Evolutionary conservation across 2,888 invertebrate genomes (phyloP), one percentile per base, ranked within the genome.

Genomic region (Dicyrtoma fusca): DNA sequence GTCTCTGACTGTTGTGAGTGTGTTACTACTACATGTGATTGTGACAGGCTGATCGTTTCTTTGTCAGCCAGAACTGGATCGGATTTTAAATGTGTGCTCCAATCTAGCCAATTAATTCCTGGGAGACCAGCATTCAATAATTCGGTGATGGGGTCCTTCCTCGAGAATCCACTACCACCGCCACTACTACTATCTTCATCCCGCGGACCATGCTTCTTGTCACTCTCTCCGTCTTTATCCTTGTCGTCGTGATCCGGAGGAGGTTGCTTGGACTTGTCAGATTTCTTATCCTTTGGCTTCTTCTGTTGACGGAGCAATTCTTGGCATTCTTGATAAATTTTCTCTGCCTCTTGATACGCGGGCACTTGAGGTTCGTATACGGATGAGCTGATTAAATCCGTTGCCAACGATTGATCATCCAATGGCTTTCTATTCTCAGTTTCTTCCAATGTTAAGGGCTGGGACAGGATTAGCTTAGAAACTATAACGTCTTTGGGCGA

Each of bases 41-140:
- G 34, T 34, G 34, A 8, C 4, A 34, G 34, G 34, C 34, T 34
- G 34, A 34, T 34, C 4, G 3, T 83, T 88, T 26, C 51, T 25
- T 65, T 26, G 34, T 17, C 51, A 63, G 14, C 63, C 6, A 25
- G 1, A 4, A 62, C 69, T 21, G 66, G 66, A 55, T 57, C 71
- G 11, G 47, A 57, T 21, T 55, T 65, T 19, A 71, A 47, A 25
- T 71, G 71, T 14, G 71, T 71, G 44, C 71, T 71, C 71, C 71
- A 71, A 21, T 71, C 71, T 25, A 64, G 21, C 71, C 71, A 71
- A 23, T 71, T 71, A 5, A 47, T 23, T 10, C 59, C 69, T 42
- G 77, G 72, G 10, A 77, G 64, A 19, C 76, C 76, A 11, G 77
- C 65, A 25, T 73, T 62, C 14, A 77, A 64, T 17, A 77, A 74